phyloP scores from a whole-genome alignment of 2,797 vertebrate genomes.

The Pangasius mekongensis region DNA sequence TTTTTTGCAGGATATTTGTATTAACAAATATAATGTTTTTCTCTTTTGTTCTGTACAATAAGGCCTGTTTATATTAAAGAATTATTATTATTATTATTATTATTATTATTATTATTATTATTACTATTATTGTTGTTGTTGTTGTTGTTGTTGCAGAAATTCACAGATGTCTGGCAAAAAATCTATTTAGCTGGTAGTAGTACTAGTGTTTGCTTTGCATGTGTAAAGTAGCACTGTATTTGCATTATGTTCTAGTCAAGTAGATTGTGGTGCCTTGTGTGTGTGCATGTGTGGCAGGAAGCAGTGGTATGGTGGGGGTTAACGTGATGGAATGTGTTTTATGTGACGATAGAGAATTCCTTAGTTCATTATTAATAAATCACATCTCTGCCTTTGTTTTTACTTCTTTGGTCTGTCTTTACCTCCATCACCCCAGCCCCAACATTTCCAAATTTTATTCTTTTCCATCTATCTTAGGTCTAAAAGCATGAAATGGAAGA shows the following conservation, averaged over 20 bases:
- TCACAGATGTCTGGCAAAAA: neutral
- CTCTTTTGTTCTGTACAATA: too few species aligned
- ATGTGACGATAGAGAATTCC: constrained; percentile 79
- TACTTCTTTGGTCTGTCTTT: constrained; percentile 49
- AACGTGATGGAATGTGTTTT: constrained; percentile 79
- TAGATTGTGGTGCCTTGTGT: neutral
- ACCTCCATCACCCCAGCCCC: constrained; percentile 12
- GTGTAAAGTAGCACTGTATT: neutral
- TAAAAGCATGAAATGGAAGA: constrained; percentile 57
- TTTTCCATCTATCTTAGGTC: constrained; percentile 54
- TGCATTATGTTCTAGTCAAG: neutral
- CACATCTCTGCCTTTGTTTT: constrained; percentile 65
- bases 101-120: too few species aligned
- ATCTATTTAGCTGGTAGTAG: neutral
- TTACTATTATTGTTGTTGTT: neutral
- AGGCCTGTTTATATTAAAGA: too few species aligned
- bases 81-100: neutral
- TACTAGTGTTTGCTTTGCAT: neutral
- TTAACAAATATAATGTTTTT: too few species aligned
- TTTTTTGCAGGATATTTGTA: too few species aligned
- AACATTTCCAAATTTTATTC: constrained; percentile 50
- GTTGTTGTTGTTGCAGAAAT: neutral
- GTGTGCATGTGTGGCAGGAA: neutral
- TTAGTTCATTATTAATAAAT: constrained; percentile 78
- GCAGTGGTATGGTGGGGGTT: constrained; percentile 73